Conservation (phyloP, 2,888 invertebrate genomes). For the Drosophila vallismaia region DNA sequence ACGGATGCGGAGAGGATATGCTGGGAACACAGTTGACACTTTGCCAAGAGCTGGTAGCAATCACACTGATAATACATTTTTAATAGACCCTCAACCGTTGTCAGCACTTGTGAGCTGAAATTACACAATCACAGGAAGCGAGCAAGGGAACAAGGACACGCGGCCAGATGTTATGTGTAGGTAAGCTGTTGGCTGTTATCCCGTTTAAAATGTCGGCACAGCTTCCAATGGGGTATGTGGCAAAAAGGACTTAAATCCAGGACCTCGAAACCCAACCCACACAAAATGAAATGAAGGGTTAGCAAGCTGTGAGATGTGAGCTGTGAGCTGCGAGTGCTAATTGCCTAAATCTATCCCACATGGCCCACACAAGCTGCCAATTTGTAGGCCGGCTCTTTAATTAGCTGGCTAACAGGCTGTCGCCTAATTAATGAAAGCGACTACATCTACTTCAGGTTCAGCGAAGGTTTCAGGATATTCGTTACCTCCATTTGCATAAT, state of each 20-base stretch:
- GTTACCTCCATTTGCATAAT: slow-evolving; percentile 48
- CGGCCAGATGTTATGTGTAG: slow-evolving; percentile 38
- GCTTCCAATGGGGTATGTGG: slow-evolving; percentile 4
- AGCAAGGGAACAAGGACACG: slow-evolving; percentile 15
- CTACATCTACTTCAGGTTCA: slow-evolving; percentile 3
- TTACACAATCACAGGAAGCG: slow-evolving; percentile 46
- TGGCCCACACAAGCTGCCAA: slow-evolving; percentile 67
- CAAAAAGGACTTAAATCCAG: slow-evolving; percentile 15
- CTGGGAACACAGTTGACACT: slow-evolving; percentile 22
- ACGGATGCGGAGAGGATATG: slow-evolving; percentile 5
- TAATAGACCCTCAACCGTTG: slow-evolving; percentile 57
- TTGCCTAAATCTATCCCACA: slow-evolving; percentile 71
- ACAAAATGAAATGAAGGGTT: slow-evolving; percentile 18
- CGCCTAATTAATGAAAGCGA: slow-evolving; percentile 59
- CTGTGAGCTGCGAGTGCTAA: slow-evolving; percentile 44
- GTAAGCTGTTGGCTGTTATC: slow-evolving; percentile 28
- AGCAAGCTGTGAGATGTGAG: slow-evolving; percentile 12
- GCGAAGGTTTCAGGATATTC: slow-evolving; percentile 10
- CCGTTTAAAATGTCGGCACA: slow-evolving; percentile 22
- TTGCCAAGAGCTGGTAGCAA: slow-evolving; percentile 28
- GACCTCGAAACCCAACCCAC: slow-evolving; percentile 13
- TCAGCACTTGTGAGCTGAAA: slow-evolving; percentile 55
- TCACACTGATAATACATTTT: slow-evolving; percentile 57
- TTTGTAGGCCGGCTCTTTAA: slow-evolving; percentile 60
- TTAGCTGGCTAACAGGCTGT: slow-evolving; percentile 54